Conservation (phyloP, 2,888 invertebrate genomes). For the Agriopis leucophaearia region DNA sequence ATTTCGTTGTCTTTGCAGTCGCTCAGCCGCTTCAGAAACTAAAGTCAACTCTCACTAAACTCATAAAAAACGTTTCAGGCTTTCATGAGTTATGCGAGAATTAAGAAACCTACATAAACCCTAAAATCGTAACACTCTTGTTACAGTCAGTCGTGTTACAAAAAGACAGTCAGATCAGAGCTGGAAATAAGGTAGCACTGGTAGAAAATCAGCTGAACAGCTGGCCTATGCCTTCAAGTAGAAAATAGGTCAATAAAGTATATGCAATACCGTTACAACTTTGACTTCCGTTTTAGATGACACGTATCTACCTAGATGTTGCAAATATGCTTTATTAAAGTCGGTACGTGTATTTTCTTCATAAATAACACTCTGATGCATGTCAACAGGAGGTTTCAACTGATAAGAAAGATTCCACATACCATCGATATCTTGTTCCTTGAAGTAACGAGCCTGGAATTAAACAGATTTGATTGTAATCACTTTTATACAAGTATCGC, state of each 20-base stretch:
- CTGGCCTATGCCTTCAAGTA: neutral
- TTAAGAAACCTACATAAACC: too few relatives aligned
- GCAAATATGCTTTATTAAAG: neutral
- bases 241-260: neutral
- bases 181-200: neutral
- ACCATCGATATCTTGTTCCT: constrained; percentile 98
- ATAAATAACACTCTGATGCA: neutral
- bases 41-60: too few relatives aligned
- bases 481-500: neutral
- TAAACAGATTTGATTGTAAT: constrained; percentile 35
- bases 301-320: neutral
- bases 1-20: too few relatives aligned
- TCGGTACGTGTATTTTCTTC: neutral
- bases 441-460: constrained; percentile 95
- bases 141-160: too few relatives aligned
- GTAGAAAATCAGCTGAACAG: neutral
- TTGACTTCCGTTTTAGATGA: neutral
- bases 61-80: too few relatives aligned
- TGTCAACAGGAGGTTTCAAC: neutral
- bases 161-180: too few relatives aligned
- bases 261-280: neutral
- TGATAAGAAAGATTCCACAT: constrained; percentile 61
- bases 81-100: too few relatives aligned
- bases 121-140: too few relatives aligned
- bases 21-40: too few relatives aligned